Conservation (phyloP, 2,113 vertebrate genomes). For the Phalacrocorax carbo region DNA sequence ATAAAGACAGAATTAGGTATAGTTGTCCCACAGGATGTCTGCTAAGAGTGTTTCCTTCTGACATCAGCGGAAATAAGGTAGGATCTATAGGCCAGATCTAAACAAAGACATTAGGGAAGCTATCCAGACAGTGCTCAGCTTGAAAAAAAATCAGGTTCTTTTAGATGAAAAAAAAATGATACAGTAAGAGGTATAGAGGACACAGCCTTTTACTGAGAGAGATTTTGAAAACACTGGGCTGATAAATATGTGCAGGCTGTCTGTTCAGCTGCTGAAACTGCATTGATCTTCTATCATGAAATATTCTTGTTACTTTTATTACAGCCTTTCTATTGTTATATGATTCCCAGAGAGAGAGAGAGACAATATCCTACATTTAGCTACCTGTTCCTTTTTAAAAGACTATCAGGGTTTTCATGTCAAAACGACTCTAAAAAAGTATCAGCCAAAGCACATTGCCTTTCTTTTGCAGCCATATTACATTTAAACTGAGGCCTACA, state of each 20-base stretch:
- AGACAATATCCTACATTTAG: not conserved
- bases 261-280: not conserved
- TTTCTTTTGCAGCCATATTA: not conserved
- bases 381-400: not conserved
- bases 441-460: not conserved
- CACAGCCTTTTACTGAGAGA: not conserved
- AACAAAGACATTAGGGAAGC: constrained; percentile 25
- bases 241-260: not conserved
- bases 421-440: not conserved
- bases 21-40: not conserved
- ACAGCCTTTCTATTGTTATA: not conserved
- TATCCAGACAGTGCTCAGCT: constrained; percentile 30
- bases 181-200: not conserved
- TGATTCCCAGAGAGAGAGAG: not conserved
- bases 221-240: not conserved
- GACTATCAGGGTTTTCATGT: not conserved
- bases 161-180: not conserved
- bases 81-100: constrained; percentile 6
- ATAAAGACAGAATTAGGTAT: not conserved
- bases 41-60: not conserved
- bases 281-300: not conserved
- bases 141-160: not conserved
- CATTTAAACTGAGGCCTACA: not conserved
- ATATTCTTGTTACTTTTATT: not conserved
- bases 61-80: not conserved